A percentile compares a stretch with the other conserved stretches of the same genome.
These are phyloP conservation scores for Melinaea menophilus DNA, from an alignment of 2,888 invertebrate genomes.

Conservation along the genomic window DNA sequence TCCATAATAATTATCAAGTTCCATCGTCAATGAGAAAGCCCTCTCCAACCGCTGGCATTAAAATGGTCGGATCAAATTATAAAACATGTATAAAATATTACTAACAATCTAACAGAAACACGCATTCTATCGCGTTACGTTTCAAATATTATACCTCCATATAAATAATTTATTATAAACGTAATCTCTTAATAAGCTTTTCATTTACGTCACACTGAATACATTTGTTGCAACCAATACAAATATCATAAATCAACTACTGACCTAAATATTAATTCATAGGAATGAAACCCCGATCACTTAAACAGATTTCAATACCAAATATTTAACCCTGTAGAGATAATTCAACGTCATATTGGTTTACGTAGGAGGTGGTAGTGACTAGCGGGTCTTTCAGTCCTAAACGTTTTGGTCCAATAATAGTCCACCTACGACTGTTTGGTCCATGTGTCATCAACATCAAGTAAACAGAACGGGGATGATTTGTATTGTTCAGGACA, in stretches of 20 bases:
- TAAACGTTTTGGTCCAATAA: constrained; percentile 17
- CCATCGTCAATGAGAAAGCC: too few species aligned
- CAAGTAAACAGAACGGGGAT: constrained; percentile 20
- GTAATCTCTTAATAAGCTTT: constrained; percentile 7
- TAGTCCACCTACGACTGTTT: constrained; percentile 24
- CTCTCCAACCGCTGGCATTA: too few species aligned
- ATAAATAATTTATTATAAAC: background rate
- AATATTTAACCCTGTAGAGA: background rate
- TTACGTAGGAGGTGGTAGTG: constrained; percentile 5
- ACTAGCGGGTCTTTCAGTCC: constrained; percentile 17
- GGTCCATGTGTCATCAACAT: constrained; percentile 22
- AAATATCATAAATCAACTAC: too few species aligned
- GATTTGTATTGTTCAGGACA: background rate
- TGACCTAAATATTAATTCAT: too few species aligned
- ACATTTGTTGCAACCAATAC: background rate
- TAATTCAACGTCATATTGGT: background rate
- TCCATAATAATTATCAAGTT: too few species aligned
- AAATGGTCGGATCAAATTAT: too few species aligned
- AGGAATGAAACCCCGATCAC: too few species aligned
- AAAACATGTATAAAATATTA: background rate
- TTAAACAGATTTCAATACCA: too few species aligned
- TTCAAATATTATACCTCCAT: background rate
- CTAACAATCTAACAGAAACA: background rate
- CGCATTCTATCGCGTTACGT: background rate
- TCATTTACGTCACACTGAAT: constrained; percentile 3